Base-by-base conservation (phyloP, 2,888 invertebrate species). In the Choristoneura rosaceana region DNA sequence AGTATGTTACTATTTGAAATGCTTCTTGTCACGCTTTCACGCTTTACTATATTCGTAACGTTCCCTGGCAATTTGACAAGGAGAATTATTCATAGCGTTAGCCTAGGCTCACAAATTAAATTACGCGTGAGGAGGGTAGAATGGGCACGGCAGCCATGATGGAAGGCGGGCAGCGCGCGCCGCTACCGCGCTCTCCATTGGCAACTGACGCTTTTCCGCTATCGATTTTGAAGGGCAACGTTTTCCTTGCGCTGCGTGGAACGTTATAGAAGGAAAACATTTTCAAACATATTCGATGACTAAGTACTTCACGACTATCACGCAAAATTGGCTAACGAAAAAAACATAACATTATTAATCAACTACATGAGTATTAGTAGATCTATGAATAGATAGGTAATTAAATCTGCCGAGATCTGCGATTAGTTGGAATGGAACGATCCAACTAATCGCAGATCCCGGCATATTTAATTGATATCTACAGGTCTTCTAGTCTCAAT, bases 101-200 rank as follows among this genome's bases (percentile, higher is more conserved):
- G n/a, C 38, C 12, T 65, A 34, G 59, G 41, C 41, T 61, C n/a
- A 33, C 58, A 25, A 64, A 69, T 69, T 64, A n/a, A 69, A 69
- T 69, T 52, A 73, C 64, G 47, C 47, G 52, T 43, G 69, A 70
- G 69, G 75, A 76, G 81, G 76, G 79, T 76, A 78, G 77, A 76
- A 75, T 73, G 70, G 62, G 77, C 70, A 62, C 77, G 88, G 85
- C 92, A 82, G 92, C 93, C 92, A 93, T 92, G 80, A 80, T 90
- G 87, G 76, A 75, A 78, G 82, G 87, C 87, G 85, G 90, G 87
- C 82, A 81, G 52, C 65, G 73, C 69, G 73, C 83, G 82, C 83
- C 86, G 82, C 81, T 84, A 81, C 82, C 85, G 83, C 87, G 87
- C 84, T 84, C 84, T 81, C 89, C 91, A 90, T 90, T 90, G 83